Conservation (phyloP, 2,888 invertebrate genomes). For the Pandemis cinnamomeana region DNA sequence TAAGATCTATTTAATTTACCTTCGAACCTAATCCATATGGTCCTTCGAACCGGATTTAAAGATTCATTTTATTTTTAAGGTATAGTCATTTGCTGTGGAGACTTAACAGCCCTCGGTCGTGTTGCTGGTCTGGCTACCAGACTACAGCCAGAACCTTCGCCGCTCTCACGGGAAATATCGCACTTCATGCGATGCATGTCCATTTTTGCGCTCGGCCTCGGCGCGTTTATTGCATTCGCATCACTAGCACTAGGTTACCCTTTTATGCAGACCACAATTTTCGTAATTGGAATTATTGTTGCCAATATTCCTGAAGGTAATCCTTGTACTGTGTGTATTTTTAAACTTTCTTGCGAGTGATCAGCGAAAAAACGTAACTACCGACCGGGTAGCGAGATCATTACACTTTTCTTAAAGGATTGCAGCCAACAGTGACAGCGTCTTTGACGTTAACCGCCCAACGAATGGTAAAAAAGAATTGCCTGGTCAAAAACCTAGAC, state of each 20-base stretch:
- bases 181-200: constrained; percentile 99
- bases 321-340: background rate
- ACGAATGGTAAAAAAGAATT: constrained; percentile 99
- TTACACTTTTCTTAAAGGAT: constrained; percentile 72
- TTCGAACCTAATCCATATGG: background rate
- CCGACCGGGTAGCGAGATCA: background rate
- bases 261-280: constrained; percentile 99
- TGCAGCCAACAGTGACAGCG: constrained; percentile 99
- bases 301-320: constrained; percentile 98
- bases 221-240: constrained; percentile 96
- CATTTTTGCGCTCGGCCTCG: constrained; percentile 94
- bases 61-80: constrained; percentile 54
- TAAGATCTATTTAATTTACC: constrained; percentile 51
- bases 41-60: constrained; percentile 15
- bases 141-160: constrained; percentile 96
- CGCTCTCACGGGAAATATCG: constrained; percentile 97
- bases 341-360: background rate
- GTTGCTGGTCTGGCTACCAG: constrained; percentile 97
- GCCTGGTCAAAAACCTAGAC: constrained; percentile 98
- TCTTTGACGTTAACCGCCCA: constrained; percentile 99
- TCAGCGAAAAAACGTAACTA: too few relatives aligned
- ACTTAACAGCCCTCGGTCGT: constrained; percentile 91
- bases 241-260: constrained; percentile 97
- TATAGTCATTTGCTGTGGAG: constrained; percentile 95
- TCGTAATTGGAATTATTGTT: constrained; percentile 98